Conservation (phyloP, 2,113 vertebrate genomes). For the Nematolebias whitei region DNA sequence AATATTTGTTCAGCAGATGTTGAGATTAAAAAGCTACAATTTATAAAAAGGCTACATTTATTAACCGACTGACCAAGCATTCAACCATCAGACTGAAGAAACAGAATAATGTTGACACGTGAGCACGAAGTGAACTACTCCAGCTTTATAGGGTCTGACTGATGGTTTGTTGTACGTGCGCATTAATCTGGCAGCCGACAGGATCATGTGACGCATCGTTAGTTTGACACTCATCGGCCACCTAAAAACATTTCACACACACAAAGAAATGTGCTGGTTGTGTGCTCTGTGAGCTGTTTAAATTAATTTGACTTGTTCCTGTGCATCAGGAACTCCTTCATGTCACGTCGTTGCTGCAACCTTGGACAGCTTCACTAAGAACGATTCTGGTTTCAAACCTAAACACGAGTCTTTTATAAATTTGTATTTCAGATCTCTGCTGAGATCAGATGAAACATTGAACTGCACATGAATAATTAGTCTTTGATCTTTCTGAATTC, state of each 20-base stretch:
- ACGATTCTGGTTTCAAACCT: too few species aligned
- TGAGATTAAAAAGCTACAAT: too few species aligned
- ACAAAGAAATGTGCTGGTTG: not conserved
- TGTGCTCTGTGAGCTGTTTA: not conserved
- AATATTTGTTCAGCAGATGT: too few species aligned
- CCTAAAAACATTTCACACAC: not conserved
- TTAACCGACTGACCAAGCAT: too few species aligned
- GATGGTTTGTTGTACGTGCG: not conserved
- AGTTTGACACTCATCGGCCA: too few species aligned
- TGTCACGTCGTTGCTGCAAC: not conserved
- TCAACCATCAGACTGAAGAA: too few species aligned
- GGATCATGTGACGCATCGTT: too few species aligned
- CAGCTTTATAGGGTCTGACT: too few species aligned
- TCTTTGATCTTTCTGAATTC: slow-evolving; percentile 17
- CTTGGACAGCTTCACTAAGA: not conserved
- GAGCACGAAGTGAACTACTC: too few species aligned
- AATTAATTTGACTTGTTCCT: too few species aligned
- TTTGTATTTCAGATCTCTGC: not conserved
- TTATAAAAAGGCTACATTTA: too few species aligned
- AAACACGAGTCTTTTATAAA: not conserved
- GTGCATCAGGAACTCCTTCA: not conserved
- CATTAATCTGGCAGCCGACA: not conserved
- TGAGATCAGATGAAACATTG: slow-evolving; percentile 3
- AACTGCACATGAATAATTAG: slow-evolving; percentile 6
- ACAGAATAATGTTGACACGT: not conserved